Evolutionary conservation across 2,113 vertebrate genomes (phyloP), one percentile per base, ranked within the genome.

Genomic region (Phalacrocorax pelagicus): DNA sequence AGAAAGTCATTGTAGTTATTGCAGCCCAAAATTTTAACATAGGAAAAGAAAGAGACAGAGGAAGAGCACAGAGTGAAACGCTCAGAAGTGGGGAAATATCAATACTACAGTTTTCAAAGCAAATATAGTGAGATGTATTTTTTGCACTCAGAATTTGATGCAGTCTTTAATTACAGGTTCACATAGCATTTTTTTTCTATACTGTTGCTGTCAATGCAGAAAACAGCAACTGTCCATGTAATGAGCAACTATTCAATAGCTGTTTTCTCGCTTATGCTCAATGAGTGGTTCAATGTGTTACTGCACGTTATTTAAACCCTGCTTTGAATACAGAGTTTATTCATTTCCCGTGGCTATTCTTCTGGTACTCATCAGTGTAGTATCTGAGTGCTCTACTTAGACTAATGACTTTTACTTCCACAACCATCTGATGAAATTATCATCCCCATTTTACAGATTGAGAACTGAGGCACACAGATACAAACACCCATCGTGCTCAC

Each of bases 371-470:
- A 42, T 92, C 58, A 82, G 49, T 49, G 67, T 54, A 83, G 67
- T 65, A 94, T 78, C 34, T 86, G 80, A 94, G 62, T 73, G 80
- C 81, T 94, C 79, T 74, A 73, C 77, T 91, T 92, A 89, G 83
- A 55, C 62, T 97, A 96, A 95, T 92, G 69, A 88, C 78, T 92
- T 92, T 92, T 71, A 89, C 73, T 96, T 94, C 73, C 77, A 95
- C 80, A 95, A 46, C 34, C 83, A 92, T 91, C 88, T 96, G 91
- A 94, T 79, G 91, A 95, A 92, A 96, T 92, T 81, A 89, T 77
- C 78, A 87, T 70, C 51, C n/a, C 49, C 46, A 55, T 94, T 94
- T 94, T 52, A 89, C 40, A 87, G 65, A 72, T 4, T 93, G 88
- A 94, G 89, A 80, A 89, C 77, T 51, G 70, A 95, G 58, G 73